Conservation (phyloP, 2,113 vertebrate genomes). For the Phasianus colchicus region DNA sequence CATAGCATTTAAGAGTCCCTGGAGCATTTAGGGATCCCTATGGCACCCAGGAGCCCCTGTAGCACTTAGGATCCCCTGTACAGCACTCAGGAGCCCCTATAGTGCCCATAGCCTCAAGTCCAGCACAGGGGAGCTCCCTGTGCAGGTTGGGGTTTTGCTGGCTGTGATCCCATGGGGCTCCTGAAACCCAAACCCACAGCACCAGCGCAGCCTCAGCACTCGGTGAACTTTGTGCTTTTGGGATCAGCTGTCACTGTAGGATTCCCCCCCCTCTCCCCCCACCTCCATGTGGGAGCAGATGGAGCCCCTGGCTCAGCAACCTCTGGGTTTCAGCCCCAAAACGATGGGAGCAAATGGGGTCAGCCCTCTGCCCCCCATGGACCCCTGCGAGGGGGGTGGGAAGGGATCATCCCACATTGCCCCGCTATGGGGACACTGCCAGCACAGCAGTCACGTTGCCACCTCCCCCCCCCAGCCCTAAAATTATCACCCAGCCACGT, state of each 20-base stretch:
- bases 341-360: no score
- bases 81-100: no score
- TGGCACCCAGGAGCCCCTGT: no score
- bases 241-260: background rate
- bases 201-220: background rate
- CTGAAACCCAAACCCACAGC: background rate
- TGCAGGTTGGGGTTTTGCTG: background rate
- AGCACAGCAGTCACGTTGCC: fast-evolving
- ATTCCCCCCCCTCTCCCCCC: background rate
- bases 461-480: background rate
- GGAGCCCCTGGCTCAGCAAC: no score
- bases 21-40: no score
- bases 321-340: no score
- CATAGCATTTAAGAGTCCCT: no score
- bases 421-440: background rate
- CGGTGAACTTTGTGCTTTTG: background rate
- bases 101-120: no score
- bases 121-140: background rate
- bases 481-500: background rate
- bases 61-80: no score
- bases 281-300: no score
- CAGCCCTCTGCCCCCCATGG: no score
- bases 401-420: background rate
- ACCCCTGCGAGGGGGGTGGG: no score
- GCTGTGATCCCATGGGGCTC: background rate